These are phyloP conservation scores for Labrus mixtus DNA, from an alignment of 2,113 vertebrate genomes.

Conservation along the genomic window DNA sequence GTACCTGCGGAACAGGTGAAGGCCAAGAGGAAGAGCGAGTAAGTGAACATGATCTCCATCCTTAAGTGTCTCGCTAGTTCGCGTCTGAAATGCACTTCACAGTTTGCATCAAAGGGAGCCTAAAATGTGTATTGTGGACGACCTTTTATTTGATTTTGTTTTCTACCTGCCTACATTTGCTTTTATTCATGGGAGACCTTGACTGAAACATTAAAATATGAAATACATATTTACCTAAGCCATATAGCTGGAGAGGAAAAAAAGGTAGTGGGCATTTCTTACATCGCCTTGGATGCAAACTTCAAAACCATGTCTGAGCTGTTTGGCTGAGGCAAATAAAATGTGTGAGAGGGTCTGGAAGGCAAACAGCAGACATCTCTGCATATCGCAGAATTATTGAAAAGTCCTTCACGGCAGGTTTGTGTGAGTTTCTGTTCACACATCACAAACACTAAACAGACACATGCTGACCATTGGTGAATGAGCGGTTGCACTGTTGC, in stretches of 20 bases:
- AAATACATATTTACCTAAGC: slow-evolving; percentile 6
- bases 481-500: not conserved
- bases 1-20: slow-evolving; percentile 43
- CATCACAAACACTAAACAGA: not conserved
- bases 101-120: slow-evolving; percentile 7
- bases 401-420: not conserved
- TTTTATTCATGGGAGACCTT: slow-evolving; percentile 23
- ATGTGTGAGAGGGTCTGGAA: not conserved
- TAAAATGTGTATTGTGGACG: slow-evolving; percentile 32
- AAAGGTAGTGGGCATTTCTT: not conserved
- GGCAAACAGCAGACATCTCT: not conserved
- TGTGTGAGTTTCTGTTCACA: not conserved
- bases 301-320: not conserved
- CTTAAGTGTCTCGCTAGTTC: slow-evolving; percentile 2
- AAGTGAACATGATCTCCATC: slow-evolving; percentile 2
- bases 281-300: not conserved
- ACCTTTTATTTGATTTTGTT: slow-evolving; percentile 1
- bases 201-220: slow-evolving; percentile 6
- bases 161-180: slow-evolving; percentile 6
- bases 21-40: not conserved
- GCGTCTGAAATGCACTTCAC: slow-evolving; percentile 6
- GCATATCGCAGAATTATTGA: not conserved
- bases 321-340: slow-evolving; percentile 7
- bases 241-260: not conserved
- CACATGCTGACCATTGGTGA: not conserved